Conservation (phyloP, 2,797 vertebrate species). For the Pseudochaenichthys georgianus region DNA sequence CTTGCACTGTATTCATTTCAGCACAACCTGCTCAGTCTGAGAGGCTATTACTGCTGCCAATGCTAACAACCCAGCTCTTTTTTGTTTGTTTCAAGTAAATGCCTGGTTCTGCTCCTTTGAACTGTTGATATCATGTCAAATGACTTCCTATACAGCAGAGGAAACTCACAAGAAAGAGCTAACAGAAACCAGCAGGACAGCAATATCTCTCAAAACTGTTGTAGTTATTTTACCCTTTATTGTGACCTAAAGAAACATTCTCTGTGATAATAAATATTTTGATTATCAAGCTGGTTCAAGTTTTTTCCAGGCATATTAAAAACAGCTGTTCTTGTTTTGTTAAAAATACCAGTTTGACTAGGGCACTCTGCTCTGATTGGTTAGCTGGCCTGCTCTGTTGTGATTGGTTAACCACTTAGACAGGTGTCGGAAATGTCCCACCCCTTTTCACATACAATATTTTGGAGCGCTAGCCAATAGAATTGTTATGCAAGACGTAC, state of each 20-base stretch:
- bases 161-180: neutral
- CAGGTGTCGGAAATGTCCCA: too few relatives aligned
- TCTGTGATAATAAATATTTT: neutral
- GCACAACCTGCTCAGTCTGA: neutral
- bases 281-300: neutral
- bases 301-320: too few relatives aligned
- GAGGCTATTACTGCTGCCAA: neutral
- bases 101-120: neutral
- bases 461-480: too few relatives aligned
- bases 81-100: conserved; percentile 7
- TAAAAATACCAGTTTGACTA: too few relatives aligned
- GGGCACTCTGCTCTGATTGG: too few relatives aligned
- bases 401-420: too few relatives aligned
- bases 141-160: neutral
- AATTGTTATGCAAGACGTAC: too few relatives aligned
- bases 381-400: too few relatives aligned
- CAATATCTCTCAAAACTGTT: neutral
- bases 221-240: neutral
- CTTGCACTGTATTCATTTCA: neutral
- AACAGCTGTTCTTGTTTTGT: too few relatives aligned
- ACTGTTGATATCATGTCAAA: neutral
- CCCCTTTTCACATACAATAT: too few relatives aligned
- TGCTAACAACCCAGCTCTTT: neutral
- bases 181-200: neutral
- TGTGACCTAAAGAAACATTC: neutral